phyloP scores from a whole-genome alignment of 2,797 vertebrate genomes.

The Antennarius maculatus region DNA sequence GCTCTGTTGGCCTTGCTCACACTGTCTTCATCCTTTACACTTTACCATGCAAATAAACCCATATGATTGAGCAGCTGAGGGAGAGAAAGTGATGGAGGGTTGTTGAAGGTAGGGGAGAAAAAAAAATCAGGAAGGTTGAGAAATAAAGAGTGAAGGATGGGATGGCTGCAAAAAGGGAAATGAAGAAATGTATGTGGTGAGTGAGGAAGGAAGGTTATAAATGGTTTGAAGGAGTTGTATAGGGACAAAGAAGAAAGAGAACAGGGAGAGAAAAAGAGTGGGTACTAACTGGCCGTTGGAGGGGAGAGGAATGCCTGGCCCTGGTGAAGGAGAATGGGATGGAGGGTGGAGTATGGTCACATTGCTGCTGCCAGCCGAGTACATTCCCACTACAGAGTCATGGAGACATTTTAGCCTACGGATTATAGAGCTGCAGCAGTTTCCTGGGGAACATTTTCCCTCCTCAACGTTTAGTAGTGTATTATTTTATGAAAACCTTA shows the following conservation, averaged over 20 bases:
- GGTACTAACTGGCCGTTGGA: conserved; percentile 64
- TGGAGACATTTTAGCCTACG: conserved; percentile 72
- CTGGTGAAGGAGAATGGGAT: conserved; percentile 69
- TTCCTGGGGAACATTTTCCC: conserved; percentile 21
- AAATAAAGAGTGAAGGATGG: conserved; percentile 37
- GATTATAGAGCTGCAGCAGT: conserved; percentile 43
- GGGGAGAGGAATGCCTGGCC: conserved; percentile 76
- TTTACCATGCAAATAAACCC: conserved; percentile 72
- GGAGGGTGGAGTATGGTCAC: conserved; percentile 72
- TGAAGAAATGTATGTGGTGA: conserved; percentile 55
- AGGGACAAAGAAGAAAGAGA: conserved; percentile 47
- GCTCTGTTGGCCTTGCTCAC: conserved; percentile 68
- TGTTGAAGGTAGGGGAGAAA: conserved; percentile 18
- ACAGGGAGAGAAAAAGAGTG: conserved; percentile 46
- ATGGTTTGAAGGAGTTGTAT: conserved; percentile 54
- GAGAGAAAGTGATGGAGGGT: conserved; percentile 34
- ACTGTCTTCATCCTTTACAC: conserved; percentile 67
- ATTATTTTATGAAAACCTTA: background rate
- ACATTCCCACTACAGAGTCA: conserved; percentile 71
- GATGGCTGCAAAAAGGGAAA: conserved; percentile 28
- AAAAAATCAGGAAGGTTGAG: conserved; percentile 25
- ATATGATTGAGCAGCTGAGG: conserved; percentile 59
- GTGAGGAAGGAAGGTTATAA: conserved; percentile 51
- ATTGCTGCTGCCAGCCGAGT: conserved; percentile 66
- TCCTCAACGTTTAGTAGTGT: background rate